Evolutionary conservation across 2,113 vertebrate genomes (phyloP).

Genomic region (Scophthalmus maximus): DNA sequence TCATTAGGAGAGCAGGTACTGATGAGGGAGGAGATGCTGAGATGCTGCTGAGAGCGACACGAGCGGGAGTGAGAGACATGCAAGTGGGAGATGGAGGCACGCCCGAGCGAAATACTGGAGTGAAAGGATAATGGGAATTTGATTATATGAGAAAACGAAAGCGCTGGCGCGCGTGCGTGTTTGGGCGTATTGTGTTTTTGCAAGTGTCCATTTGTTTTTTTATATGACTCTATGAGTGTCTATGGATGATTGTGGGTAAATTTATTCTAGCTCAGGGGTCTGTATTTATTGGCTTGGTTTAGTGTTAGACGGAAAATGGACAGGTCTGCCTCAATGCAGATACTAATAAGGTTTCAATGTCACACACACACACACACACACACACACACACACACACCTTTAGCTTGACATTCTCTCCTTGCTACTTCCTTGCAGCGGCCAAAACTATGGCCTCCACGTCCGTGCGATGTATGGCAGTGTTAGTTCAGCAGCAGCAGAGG

Average conservation of each 20-base stretch:
- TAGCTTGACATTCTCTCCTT: constrained; percentile 34
- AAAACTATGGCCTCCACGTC: constrained; percentile 30
- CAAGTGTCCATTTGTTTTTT: neutral
- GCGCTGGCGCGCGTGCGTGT: constrained; percentile 14
- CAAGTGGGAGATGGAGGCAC: neutral
- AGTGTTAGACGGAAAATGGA: constrained; percentile 64
- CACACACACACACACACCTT: constrained; percentile 29
- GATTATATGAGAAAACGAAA: constrained; percentile 25
- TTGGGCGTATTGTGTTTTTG: constrained; percentile 1
- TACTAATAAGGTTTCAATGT: constrained; percentile 59
- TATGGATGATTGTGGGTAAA: constrained; percentile 41
- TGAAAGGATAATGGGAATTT: constrained; percentile 52
- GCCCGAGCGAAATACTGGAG: constrained; percentile 12
- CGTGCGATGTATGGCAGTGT: constrained; percentile 36
- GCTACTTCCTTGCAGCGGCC: constrained; percentile 26
- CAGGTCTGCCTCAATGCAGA: constrained; percentile 53
- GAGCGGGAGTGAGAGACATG: constrained; percentile 19
- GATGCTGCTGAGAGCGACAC: neutral
- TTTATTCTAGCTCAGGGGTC: constrained; percentile 68
- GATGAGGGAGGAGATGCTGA: constrained; percentile 47
- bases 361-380: constrained; percentile 23
- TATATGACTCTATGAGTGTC: constrained; percentile 29
- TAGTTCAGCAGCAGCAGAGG: constrained; percentile 1
- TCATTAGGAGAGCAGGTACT: constrained; percentile 74
- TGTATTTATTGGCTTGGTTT: constrained; percentile 71